phyloP scores from a whole-genome alignment of 2,113 vertebrate genomes.

The Hiodon tergisus region DNA sequence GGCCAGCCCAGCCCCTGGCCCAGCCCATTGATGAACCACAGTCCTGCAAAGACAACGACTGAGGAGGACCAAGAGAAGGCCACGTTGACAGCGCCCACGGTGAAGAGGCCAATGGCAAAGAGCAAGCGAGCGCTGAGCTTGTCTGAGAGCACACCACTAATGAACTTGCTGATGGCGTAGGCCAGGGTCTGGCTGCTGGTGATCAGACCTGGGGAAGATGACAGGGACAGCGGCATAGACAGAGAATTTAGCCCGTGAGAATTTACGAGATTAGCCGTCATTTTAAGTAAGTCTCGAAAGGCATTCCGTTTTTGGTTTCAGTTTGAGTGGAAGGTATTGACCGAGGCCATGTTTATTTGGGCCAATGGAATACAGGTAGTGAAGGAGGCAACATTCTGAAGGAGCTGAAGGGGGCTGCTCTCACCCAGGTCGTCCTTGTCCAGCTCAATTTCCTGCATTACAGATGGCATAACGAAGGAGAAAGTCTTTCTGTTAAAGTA shows the following conservation, averaged over 20 bases:
- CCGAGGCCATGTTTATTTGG: too few relatives aligned
- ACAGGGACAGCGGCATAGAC: not conserved
- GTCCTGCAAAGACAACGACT: conserved; percentile 71
- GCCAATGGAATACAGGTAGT: too few relatives aligned
- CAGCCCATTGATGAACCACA: conserved; percentile 95
- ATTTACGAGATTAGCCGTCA: not conserved
- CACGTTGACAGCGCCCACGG: conserved; percentile 84
- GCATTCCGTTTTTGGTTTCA: too few relatives aligned
- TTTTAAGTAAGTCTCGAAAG: too few relatives aligned
- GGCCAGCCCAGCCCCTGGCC: conserved; percentile 97
- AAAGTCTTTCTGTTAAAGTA: conserved; percentile 98
- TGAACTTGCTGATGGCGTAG: conserved; percentile 95
- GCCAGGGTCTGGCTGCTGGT: conserved; percentile 94
- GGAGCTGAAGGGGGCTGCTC: conserved; percentile 22
- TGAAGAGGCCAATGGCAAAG: conserved; percentile 82
- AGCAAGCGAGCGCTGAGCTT: conserved; percentile 90
- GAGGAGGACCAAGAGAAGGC: conserved; percentile 83
- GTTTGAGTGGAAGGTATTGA: too few relatives aligned
- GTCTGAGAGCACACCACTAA: conserved; percentile 90
- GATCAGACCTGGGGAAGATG: conserved; percentile 73
- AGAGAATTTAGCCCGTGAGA: not conserved
- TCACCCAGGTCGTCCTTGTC: conserved; percentile 95
- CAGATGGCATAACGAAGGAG: conserved; percentile 89
- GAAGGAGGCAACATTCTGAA: too few relatives aligned
- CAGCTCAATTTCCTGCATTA: conserved; percentile 85